Evolutionary conservation across 1,140 invertebrate species (phyloP).

Genomic region (Magallana gigas): DNA sequence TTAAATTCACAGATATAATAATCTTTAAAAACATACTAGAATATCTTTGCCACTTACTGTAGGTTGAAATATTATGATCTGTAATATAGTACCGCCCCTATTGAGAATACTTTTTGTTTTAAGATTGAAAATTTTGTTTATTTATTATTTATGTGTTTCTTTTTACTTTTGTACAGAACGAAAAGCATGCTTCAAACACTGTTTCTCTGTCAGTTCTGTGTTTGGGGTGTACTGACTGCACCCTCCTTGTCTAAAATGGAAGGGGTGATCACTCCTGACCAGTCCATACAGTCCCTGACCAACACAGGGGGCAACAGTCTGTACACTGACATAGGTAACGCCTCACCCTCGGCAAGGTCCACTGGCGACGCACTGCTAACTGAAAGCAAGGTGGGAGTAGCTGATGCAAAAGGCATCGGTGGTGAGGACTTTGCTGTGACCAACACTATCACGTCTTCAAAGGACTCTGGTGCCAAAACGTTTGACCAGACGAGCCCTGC

Average conservation of each 20-base stretch:
- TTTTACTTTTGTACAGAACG: background rate
- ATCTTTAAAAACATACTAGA: too few species aligned
- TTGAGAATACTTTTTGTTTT: too few species aligned
- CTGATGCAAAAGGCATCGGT: background rate
- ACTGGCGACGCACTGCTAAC: background rate
- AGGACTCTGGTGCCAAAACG: background rate
- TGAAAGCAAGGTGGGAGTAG: background rate
- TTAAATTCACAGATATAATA: too few species aligned
- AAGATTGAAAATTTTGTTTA: too few species aligned
- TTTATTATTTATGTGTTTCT: too few species aligned
- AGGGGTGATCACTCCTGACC: background rate
- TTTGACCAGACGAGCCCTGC: slow-evolving; percentile 14
- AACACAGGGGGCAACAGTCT: background rate
- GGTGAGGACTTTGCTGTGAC: slow-evolving; percentile 1
- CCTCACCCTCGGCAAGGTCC: background rate
- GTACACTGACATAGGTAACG: background rate
- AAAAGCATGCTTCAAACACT: background rate
- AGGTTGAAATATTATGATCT: too few species aligned
- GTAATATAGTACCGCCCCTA: too few species aligned
- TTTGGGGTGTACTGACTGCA: background rate
- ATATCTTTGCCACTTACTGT: too few species aligned
- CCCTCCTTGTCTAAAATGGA: slow-evolving; percentile 6
- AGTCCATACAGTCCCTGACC: background rate
- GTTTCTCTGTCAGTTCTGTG: background rate
- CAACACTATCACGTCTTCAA: background rate